phyloP scores from a whole-genome alignment of 2,113 vertebrate genomes.

The Entelurus aequoreus region DNA sequence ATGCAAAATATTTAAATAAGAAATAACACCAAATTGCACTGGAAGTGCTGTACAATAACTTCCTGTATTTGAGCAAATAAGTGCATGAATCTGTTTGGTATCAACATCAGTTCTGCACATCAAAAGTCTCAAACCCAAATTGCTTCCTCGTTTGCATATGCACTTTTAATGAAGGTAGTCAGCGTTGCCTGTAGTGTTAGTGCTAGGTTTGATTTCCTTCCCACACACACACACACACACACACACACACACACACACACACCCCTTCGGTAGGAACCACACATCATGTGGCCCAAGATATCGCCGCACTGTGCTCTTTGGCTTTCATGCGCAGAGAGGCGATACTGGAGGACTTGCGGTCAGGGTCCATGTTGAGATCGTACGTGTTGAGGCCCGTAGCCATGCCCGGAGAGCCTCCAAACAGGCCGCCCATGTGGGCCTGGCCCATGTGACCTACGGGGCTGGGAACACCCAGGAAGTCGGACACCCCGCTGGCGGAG shows the following conservation, averaged over 20 bases:
- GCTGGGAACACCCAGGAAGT: constrained; percentile 85
- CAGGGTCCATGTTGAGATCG: constrained; percentile 91
- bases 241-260: too few species aligned
- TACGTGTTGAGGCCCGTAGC: constrained; percentile 86
- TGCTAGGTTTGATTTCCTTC: constrained; percentile 30
- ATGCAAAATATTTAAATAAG: constrained; percentile 52
- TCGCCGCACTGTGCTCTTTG: constrained; percentile 98
- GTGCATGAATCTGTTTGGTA: constrained; percentile 60
- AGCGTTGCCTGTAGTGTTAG: constrained; percentile 29
- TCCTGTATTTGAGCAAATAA: constrained; percentile 58
- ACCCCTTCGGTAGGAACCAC: constrained; percentile 26
- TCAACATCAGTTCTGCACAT: constrained; percentile 30
- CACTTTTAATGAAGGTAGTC: constrained; percentile 53
- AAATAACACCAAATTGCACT: constrained; percentile 49
- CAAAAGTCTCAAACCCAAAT: constrained; percentile 19
- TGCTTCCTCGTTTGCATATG: constrained; percentile 30
- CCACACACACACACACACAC: neutral
- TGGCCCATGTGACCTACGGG: constrained; percentile 85
- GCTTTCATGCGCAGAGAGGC: constrained; percentile 97
- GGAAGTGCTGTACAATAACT: constrained; percentile 50
- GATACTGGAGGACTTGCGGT: constrained; percentile 97
- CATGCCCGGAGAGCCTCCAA: constrained; percentile 80
- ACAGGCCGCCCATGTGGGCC: constrained; percentile 92
- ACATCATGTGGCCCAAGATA: constrained; percentile 97
- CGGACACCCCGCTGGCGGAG: constrained; percentile 81